A percentile compares a stretch with the other conserved stretches of the same genome.
Conservation (phyloP, 2,113 vertebrate species). For the Chunga burmeisteri region DNA sequence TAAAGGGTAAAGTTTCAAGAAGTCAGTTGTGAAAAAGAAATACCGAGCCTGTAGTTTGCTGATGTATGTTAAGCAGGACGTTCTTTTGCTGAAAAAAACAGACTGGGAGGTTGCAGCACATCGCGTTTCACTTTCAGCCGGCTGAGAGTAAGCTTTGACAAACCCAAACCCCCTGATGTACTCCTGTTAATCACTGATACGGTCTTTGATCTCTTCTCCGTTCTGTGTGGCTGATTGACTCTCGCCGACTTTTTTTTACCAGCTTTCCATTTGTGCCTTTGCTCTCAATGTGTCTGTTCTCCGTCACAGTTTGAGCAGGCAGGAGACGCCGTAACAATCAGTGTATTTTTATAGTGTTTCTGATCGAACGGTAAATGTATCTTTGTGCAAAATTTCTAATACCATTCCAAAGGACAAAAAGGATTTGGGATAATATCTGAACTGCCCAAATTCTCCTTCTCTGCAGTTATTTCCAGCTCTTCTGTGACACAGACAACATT, state of each 20-base stretch:
- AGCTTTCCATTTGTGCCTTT: background rate
- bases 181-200: slow-evolving; percentile 28
- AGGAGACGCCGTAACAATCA: background rate
- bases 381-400: background rate
- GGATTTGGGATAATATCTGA: background rate
- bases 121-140: background rate
- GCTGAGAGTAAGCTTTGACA: slow-evolving; percentile 1
- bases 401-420: background rate
- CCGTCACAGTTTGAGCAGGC: background rate
- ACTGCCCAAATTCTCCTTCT: background rate
- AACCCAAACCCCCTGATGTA: background rate
- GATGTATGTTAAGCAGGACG: background rate
- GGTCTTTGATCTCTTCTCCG: slow-evolving; percentile 22
- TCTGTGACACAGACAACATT: background rate
- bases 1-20: background rate
- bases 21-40: slow-evolving; percentile 6
- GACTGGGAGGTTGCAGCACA: background rate
- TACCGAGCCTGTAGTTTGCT: background rate
- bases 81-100: background rate
- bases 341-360: background rate
- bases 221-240: background rate
- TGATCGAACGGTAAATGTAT: background rate
- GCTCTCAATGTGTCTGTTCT: background rate
- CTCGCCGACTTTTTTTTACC: background rate
- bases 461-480: background rate